Evolutionary conservation across 2,888 invertebrate genomes (phyloP).

Genomic region (Plemyria rubiginata): DNA sequence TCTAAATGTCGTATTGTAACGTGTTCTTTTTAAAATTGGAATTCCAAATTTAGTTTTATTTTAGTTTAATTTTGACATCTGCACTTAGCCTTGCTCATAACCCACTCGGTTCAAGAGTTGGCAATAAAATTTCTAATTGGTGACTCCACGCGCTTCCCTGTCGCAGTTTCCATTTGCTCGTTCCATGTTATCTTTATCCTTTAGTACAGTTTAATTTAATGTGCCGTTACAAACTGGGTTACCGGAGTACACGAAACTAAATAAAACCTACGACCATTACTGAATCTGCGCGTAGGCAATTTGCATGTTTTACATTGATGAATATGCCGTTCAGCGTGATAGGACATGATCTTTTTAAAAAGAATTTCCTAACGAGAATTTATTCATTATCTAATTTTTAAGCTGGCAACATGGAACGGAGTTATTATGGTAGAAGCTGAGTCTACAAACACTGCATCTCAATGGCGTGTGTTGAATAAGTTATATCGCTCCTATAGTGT

Average conservation of each 20-base stretch:
- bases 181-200: conserved; percentile 70
- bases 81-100: too few species aligned
- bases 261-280: conserved; percentile 44
- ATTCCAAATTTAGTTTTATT: too few species aligned
- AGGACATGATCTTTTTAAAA: conserved; percentile 16
- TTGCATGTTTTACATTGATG: conserved; percentile 38
- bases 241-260: conserved; percentile 53
- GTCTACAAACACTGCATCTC: too few species aligned
- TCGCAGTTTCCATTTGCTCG: conserved; percentile 62
- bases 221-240: conserved; percentile 66
- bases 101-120: too few species aligned
- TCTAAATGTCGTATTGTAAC: too few species aligned
- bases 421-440: too few species aligned
- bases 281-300: conserved; percentile 35
- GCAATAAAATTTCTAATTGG: not conserved
- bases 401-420: not conserved
- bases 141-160: conserved; percentile 44
- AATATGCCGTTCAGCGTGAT: conserved; percentile 31
- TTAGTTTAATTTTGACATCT: too few species aligned
- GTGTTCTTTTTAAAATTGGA: too few species aligned
- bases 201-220: conserved; percentile 73
- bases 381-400: not conserved
- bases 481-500: not conserved
- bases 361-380: conserved; percentile 4
- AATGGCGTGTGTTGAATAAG: not conserved